Evolutionary conservation across 2,888 invertebrate species (phyloP).

Genomic region (Chloroclystis v-ata): DNA sequence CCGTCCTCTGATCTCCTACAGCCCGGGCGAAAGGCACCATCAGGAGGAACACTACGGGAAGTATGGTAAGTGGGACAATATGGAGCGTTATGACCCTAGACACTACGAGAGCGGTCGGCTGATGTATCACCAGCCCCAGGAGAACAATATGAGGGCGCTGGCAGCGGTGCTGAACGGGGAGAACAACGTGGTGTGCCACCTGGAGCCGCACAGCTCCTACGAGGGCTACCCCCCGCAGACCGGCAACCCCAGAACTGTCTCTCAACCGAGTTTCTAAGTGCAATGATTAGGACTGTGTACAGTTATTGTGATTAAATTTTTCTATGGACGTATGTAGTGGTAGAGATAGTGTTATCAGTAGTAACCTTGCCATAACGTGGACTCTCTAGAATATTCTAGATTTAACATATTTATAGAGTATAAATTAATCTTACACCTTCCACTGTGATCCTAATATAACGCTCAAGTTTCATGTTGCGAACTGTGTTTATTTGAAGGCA

Average conservation of each 20-base stretch:
- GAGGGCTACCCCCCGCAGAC: conserved; percentile 69
- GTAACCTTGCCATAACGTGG: conserved; percentile 75
- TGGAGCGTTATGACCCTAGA: conserved; percentile 72
- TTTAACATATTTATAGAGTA: conserved; percentile 58
- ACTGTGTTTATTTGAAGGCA: conserved; percentile 44
- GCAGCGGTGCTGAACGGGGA: conserved; percentile 91
- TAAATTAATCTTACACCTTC: conserved; percentile 71
- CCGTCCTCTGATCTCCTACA: conserved; percentile 87
- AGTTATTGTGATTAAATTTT: conserved; percentile 66
- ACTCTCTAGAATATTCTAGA: conserved; percentile 47
- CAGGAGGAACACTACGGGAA: conserved; percentile 73
- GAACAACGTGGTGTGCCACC: conserved; percentile 90
- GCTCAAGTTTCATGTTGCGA: conserved; percentile 72
- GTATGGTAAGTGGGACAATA: conserved; percentile 73
- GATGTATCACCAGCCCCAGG: conserved; percentile 74
- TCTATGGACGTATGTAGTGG: conserved; percentile 65
- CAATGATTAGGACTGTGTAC: conserved; percentile 49
- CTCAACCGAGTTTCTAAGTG: conserved; percentile 72
- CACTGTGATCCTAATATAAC: conserved; percentile 77
- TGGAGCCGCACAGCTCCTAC: conserved; percentile 83
- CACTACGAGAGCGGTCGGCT: conserved; percentile 73
- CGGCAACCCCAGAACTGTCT: conserved; percentile 69
- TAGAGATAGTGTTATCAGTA: conserved; percentile 67
- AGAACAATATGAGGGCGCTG: conserved; percentile 78
- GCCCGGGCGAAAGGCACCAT: conserved; percentile 81